Evolutionary conservation across 2,113 vertebrate genomes (phyloP).

Genomic region (Cottus gobio): DNA sequence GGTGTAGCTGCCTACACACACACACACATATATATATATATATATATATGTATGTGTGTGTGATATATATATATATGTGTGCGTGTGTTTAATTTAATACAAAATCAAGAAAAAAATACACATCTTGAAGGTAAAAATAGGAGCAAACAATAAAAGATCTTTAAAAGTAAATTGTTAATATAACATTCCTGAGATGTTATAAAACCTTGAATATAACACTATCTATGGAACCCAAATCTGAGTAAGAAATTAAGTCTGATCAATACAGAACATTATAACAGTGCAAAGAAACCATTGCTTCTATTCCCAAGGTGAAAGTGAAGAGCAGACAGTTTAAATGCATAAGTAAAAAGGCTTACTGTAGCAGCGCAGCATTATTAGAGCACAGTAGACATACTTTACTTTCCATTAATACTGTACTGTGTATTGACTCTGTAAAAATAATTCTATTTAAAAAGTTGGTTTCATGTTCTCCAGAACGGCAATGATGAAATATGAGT

Average conservation of each 20-base stretch:
- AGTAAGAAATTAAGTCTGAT: too few relatives aligned
- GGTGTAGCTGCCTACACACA: not conserved
- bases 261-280: not conserved
- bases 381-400: conserved; percentile 28
- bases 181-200: not conserved
- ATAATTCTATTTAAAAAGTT: conserved; percentile 63
- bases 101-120: not conserved
- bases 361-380: conserved; percentile 19
- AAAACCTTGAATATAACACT: not conserved
- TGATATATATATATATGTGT: not conserved
- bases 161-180: not conserved
- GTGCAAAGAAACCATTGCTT: not conserved
- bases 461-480: conserved; percentile 58
- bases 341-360: conserved; percentile 14
- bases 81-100: too few relatives aligned
- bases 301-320: not conserved
- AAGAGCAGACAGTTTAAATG: not conserved
- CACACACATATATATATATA: too few relatives aligned
- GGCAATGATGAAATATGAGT: conserved; percentile 61
- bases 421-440: conserved; percentile 37
- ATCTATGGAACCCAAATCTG: not conserved
- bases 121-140: not conserved
- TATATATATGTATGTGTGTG: too few relatives aligned
- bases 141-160: not conserved
- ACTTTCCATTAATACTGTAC: conserved; percentile 40